phyloP scores from a whole-genome alignment of 2,888 invertebrate species.

The Drosophila flavopinicola region DNA sequence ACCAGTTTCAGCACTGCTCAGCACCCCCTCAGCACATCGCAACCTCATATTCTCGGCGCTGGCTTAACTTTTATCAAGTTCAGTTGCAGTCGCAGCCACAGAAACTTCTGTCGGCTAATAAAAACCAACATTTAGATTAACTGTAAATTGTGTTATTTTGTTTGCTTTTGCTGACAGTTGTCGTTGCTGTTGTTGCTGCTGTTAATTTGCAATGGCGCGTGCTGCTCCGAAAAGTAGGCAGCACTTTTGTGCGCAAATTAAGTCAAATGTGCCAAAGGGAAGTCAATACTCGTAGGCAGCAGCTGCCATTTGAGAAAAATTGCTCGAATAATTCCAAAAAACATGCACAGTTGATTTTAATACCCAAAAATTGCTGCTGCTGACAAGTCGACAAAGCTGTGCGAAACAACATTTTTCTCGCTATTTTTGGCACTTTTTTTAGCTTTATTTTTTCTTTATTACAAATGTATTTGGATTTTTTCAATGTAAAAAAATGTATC shows the following conservation, averaged over 20 bases:
- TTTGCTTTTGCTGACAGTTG: constrained; percentile 62
- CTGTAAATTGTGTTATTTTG: constrained; percentile 79
- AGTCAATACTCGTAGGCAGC: constrained; percentile 61
- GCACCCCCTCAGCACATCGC: not conserved
- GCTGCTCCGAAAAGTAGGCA: constrained; percentile 70
- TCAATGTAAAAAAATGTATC: too few species aligned
- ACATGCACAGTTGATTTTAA: constrained; percentile 67
- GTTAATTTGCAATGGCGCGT: constrained; percentile 67
- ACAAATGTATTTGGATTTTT: too few species aligned
- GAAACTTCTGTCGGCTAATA: constrained; percentile 69
- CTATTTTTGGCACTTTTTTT: too few species aligned
- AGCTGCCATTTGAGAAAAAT: constrained; percentile 70
- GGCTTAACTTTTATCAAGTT: constrained; percentile 75
- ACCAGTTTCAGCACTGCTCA: too few species aligned
- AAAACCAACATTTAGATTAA: constrained; percentile 79
- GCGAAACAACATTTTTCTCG: too few species aligned
- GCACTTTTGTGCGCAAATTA: constrained; percentile 66
- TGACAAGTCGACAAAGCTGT: constrained; percentile 4
- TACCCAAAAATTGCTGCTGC: constrained; percentile 38
- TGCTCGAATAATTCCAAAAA: constrained; percentile 75
- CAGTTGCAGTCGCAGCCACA: constrained; percentile 67
- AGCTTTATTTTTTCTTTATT: too few species aligned
- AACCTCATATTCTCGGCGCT: constrained; percentile 6
- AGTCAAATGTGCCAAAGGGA: constrained; percentile 53
- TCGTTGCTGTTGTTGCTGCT: constrained; percentile 27